These are phyloP conservation scores for Mesorhabditis spiculigera DNA, from an alignment of 2,888 invertebrate genomes.

Conservation along the genomic window DNA sequence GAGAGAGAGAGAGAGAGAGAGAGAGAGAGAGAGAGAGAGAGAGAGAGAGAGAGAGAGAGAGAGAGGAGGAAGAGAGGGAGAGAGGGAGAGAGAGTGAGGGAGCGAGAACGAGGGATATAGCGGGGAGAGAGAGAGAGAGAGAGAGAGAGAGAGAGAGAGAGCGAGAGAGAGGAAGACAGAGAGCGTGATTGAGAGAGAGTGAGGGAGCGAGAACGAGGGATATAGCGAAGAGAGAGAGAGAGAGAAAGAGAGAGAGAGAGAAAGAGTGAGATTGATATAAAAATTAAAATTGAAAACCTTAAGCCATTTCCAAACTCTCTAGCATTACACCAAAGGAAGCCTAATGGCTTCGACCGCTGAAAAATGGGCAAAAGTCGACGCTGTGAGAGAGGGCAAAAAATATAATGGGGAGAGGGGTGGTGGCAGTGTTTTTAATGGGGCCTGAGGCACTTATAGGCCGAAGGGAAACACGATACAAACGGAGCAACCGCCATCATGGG, in stretches of 20 bases:
- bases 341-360: no score
- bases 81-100: conserved; percentile 9
- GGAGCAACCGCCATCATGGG: no score
- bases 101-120: no score
- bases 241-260: not conserved
- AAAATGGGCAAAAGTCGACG: no score
- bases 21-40: not conserved
- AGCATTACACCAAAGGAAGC: no score
- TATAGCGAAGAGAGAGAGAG: conserved; percentile 9
- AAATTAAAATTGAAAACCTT: not conserved
- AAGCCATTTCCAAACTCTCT: no score
- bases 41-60: conserved; percentile 9
- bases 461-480: no score
- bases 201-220: not conserved
- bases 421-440: no score
- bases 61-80: conserved; percentile 2
- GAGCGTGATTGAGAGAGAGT: conserved; percentile 9
- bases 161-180: conserved; percentile 14
- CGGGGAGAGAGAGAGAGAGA: conserved; percentile 6
- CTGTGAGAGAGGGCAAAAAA: no score
- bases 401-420: no score
- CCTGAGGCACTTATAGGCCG: no score
- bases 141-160: conserved; percentile 18
- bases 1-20: conserved; percentile 7
- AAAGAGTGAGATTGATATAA: not conserved